Percentiles rank a stretch among this genome's conserved stretches.
These are phyloP conservation scores for Myanophis thanlyinensis DNA, from an alignment of 2,113 vertebrate genomes.

Conservation along the genomic window DNA sequence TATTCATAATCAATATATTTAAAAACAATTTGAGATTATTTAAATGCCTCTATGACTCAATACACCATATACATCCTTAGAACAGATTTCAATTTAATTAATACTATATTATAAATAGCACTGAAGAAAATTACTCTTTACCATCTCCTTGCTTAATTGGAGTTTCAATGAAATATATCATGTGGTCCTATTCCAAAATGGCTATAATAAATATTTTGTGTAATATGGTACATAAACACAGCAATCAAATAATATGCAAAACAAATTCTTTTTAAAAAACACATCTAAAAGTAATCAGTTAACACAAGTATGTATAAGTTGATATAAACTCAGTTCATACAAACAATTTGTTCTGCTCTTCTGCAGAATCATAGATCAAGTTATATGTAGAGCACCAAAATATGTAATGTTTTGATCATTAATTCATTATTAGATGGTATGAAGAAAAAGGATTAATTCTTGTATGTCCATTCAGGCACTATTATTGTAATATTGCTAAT, in stretches of 20 bases:
- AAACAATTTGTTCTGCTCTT: background rate
- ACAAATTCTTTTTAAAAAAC: background rate
- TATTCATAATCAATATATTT: background rate
- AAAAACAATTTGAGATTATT: background rate
- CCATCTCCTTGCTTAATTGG: background rate
- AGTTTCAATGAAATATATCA: conserved; percentile 11
- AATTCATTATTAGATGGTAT: background rate
- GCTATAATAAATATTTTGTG: background rate
- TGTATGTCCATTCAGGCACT: no score
- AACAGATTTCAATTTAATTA: background rate
- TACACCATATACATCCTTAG: background rate
- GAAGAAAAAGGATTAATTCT: background rate
- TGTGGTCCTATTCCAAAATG: background rate
- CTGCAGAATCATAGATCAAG: background rate
- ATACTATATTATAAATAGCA: conserved; percentile 3
- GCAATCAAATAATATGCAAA: background rate
- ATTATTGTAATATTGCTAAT: background rate
- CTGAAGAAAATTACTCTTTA: background rate
- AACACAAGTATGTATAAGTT: conserved; percentile 11
- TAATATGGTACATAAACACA: background rate
- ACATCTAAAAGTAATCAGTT: background rate
- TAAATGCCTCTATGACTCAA: accelerated
- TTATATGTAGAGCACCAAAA: background rate
- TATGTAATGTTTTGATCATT: background rate
- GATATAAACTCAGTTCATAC: conserved; percentile 18